Base-by-base conservation (phyloP, 1,140 invertebrate species). In the Drosophila varians region DNA sequence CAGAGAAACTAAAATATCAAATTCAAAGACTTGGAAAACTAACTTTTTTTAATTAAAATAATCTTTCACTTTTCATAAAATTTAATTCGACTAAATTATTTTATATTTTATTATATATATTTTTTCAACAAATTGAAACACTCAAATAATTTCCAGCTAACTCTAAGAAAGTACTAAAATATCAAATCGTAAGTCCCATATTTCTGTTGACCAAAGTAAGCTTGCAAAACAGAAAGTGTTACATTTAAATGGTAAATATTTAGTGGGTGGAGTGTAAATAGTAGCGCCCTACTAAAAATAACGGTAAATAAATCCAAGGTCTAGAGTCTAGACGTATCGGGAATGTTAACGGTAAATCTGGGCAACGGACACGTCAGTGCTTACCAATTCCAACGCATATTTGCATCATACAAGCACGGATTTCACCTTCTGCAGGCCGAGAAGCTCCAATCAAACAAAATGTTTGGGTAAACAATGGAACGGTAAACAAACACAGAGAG, bases 331-430 rank as follows among this genome's bases (percentile, higher is more conserved):
- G 57, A 49, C 8, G 5, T 8, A 38, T 19, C 28, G 71, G 25
- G 57, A 64, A 64, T 21, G 12, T 43, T 68, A 66, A 26, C 46
- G 47, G 36, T 16, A 7, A 34, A 28, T 31, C 47, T 64, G 60
- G 58, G 21, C 46, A 25, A 47, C 11, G 78, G 73, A 83, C 77
- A 83, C 78, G 77, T 83, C 77, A 83, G 51, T 58, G 25, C 18
- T 73, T 48, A 19, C 48, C 25, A 6, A 28, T 8, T 21, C 19
- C 19, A 61, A 54, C 51, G 18, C 48, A 64, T 45, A 53, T 76
- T 79, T 79, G 68, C 72, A 83, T 68, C 66, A 80, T 69, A 21
- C 19, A 49, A 72, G 46, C 34, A 66, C 19, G 18, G 40, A 54
- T 77, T 68, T 66, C 34, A 26, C 26, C 36, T 64, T 31, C 46